A percentile compares a stretch with the other conserved stretches of the same genome.
Evolutionary conservation across 2,113 vertebrate species (phyloP).

Genomic region (Brachyhypopomus gauderio): DNA sequence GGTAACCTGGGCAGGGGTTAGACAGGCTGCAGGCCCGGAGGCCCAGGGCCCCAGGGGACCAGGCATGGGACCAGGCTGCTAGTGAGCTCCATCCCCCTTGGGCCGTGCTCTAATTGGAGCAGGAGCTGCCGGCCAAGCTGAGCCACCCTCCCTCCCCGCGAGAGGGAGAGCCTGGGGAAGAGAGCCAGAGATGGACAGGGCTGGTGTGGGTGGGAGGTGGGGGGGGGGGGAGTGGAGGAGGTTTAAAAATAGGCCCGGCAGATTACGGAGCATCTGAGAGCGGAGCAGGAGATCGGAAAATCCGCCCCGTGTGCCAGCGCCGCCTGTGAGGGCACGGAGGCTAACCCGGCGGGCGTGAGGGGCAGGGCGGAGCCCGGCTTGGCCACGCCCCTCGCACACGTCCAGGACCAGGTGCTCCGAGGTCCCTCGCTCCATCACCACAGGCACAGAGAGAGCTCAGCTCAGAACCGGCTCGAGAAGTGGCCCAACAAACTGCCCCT

Average conservation of each 20-base stretch:
- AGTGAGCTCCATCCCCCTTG: constrained; percentile 62
- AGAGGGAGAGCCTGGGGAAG: constrained; percentile 35
- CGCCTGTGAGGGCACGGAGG: constrained; percentile 31
- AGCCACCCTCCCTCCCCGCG: constrained; percentile 55
- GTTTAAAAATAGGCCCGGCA: constrained; percentile 75
- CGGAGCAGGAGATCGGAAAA: constrained; percentile 73
- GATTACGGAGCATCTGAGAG: constrained; percentile 79
- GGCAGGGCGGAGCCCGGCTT: no score
- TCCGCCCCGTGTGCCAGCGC: constrained; percentile 66
- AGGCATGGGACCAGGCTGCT: constrained; percentile 49
- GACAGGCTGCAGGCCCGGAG: constrained; percentile 56
- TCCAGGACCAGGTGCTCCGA: no score
- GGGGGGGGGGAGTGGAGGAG: constrained; percentile 55
- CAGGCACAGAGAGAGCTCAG: no score
- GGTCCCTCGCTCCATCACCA: no score
- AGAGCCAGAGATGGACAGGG: constrained; percentile 48
- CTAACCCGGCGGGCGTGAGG: not conserved
- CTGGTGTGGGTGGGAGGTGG: constrained; percentile 44
- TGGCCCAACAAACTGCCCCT: no score
- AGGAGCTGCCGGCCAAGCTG: constrained; percentile 65
- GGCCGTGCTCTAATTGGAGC: constrained; percentile 72
- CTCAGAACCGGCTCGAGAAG: no score
- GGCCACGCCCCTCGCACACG: no score
- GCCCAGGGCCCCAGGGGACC: constrained; percentile 29
- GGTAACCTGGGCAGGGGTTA: constrained; percentile 56